These are phyloP conservation scores for Chrysina gloriosa DNA, from an alignment of 2,888 invertebrate genomes.

Conservation along the genomic window DNA sequence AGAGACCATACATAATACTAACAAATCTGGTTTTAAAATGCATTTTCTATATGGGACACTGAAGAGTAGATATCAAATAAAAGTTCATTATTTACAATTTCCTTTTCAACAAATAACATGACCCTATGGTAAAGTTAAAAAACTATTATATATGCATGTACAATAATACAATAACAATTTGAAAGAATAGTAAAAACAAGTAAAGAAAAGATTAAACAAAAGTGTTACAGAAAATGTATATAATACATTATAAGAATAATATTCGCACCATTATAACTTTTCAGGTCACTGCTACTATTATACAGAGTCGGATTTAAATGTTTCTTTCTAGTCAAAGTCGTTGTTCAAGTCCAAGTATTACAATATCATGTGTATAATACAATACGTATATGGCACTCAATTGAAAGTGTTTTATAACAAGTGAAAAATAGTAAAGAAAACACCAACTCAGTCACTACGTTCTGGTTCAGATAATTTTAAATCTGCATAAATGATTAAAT, in stretches of 20 bases:
- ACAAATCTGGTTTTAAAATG: conserved; percentile 33
- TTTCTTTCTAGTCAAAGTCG: conserved; percentile 6
- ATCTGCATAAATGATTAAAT: no score
- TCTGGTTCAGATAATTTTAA: no score
- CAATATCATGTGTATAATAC: conserved; percentile 1
- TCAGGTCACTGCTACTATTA: not conserved
- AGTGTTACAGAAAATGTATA: not conserved
- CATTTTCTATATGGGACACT: conserved; percentile 25
- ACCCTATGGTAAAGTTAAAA: conserved; percentile 14
- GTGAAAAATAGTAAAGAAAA: no score
- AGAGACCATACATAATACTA: conserved; percentile 40
- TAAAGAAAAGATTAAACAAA: conserved; percentile 1
- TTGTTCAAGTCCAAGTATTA: not conserved
- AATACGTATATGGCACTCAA: conserved; percentile 16
- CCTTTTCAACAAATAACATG: conserved; percentile 12
- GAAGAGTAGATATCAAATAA: conserved; percentile 27
- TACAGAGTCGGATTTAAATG: conserved; percentile 5
- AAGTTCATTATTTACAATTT: conserved; percentile 1
- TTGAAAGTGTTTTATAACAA: conserved; percentile 12
- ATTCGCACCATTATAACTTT: not conserved
- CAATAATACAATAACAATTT: not conserved
- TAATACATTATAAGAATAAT: not conserved
- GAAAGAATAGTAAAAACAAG: not conserved
- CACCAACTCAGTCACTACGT: no score
- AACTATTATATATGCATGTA: not conserved